Percentiles rank a stretch among this genome's conserved stretches.
phyloP scores from a whole-genome alignment of 2,888 invertebrate species.

The Drosophila buzzatii region DNA sequence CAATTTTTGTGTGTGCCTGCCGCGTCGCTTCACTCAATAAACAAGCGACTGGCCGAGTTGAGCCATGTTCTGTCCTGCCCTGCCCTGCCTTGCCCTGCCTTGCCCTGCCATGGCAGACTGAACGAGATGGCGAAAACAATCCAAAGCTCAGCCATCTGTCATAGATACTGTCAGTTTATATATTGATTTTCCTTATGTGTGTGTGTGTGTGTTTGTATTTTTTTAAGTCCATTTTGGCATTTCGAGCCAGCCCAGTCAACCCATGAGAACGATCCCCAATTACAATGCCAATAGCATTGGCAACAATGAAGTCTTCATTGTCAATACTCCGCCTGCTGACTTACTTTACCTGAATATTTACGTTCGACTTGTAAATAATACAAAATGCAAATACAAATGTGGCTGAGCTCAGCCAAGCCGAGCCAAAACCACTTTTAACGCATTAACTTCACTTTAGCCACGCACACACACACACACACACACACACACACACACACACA shows the following conservation, averaged over 20 bases:
- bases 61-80: not conserved
- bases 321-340: slow-evolving; percentile 6
- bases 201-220: not conserved
- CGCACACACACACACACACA: slow-evolving; percentile 19
- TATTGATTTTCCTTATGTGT: slow-evolving; percentile 58
- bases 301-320: slow-evolving; percentile 60
- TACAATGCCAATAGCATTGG: slow-evolving; percentile 57
- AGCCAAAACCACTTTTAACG: slow-evolving; percentile 78
- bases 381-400: slow-evolving; percentile 70
- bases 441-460: slow-evolving; percentile 72
- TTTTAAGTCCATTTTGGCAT: slow-evolving; percentile 19
- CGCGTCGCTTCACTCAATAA: slow-evolving; percentile 69
- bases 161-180: slow-evolving; percentile 73
- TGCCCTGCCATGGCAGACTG: slow-evolving; percentile 7
- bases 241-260: not conserved
- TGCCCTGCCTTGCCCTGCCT: not conserved
- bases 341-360: slow-evolving; percentile 67
- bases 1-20: slow-evolving; percentile 47
- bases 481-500: slow-evolving; percentile 23
- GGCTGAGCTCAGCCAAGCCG: slow-evolving; percentile 57
- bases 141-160: slow-evolving; percentile 71
- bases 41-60: slow-evolving; percentile 43
- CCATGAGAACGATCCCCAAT: slow-evolving; percentile 21
- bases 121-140: slow-evolving; percentile 40
- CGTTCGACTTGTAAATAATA: slow-evolving; percentile 73